Evolutionary conservation across 64 coral and sea anemone species (phyloP).

Genomic region (Montipora cactus): DNA sequence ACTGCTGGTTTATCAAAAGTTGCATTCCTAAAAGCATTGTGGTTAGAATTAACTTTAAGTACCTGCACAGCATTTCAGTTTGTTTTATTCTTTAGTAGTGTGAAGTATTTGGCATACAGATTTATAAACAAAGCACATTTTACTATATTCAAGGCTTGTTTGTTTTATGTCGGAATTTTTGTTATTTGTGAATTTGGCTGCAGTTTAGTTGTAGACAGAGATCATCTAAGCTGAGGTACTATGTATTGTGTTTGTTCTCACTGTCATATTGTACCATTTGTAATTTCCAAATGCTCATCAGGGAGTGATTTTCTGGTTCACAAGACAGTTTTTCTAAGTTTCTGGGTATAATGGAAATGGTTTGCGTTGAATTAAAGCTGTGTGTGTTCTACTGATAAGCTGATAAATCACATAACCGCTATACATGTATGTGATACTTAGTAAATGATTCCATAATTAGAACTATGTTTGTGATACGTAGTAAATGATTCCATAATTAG

Average conservation of each 20-base stretch:
- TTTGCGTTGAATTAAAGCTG: not conserved
- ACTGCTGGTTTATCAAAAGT: not conserved
- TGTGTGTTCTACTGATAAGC: not conserved
- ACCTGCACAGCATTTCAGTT: not conserved
- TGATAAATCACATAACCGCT: no score
- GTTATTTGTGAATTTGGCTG: no score
- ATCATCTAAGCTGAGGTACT: no score
- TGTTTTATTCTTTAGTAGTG: constrained; percentile 5
- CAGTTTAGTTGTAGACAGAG: no score
- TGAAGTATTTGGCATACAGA: constrained; percentile 33
- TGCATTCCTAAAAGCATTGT: not conserved
- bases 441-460: no score
- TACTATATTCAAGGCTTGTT: not conserved
- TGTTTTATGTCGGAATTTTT: no score
- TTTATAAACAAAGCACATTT: not conserved
- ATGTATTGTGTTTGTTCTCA: no score
- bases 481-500: not conserved
- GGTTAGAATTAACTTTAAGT: not conserved
- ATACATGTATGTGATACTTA: no score
- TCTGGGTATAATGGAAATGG: not conserved
- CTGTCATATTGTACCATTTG: no score
- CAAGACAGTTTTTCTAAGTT: not conserved
- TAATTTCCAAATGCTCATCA: not conserved
- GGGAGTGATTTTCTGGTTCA: not conserved
- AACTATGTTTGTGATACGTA: no score